phyloP scores from a whole-genome alignment of 2,113 vertebrate species.

The Tychaedon coryphoeus region DNA sequence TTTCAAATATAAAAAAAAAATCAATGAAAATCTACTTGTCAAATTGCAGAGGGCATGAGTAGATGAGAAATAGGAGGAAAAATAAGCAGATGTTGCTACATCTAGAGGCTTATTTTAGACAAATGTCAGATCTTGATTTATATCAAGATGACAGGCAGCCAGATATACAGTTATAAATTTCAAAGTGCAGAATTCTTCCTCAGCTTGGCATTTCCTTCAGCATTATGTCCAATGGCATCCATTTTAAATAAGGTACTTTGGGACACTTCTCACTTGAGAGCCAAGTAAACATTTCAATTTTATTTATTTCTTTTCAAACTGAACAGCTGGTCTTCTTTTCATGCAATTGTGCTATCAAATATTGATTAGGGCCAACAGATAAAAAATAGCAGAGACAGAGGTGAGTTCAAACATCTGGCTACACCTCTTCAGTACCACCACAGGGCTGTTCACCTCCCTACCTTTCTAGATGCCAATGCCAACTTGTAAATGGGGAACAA shows the following conservation, averaged over 20 bases:
- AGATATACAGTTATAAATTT: not conserved
- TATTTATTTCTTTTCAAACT: not conserved
- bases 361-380: not conserved
- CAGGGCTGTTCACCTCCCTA: not conserved
- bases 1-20: not conserved
- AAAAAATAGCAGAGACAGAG: not conserved
- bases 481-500: not conserved
- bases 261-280: not conserved
- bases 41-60: not conserved
- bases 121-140: not conserved
- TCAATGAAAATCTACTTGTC: not conserved
- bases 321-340: not conserved
- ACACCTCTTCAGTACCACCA: not conserved
- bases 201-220: not conserved
- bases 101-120: constrained; percentile 9
- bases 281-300: not conserved
- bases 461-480: not conserved
- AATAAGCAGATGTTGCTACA: not conserved
- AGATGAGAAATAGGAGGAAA: not conserved
- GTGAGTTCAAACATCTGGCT: not conserved
- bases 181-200: not conserved
- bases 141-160: not conserved
- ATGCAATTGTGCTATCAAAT: not conserved
- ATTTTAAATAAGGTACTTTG: not conserved
- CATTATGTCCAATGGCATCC: not conserved